Percentiles rank a stretch among this genome's conserved stretches.
These are phyloP conservation scores for Diogma glabrata DNA, from an alignment of 2,888 invertebrate species.

Conservation along the genomic window DNA sequence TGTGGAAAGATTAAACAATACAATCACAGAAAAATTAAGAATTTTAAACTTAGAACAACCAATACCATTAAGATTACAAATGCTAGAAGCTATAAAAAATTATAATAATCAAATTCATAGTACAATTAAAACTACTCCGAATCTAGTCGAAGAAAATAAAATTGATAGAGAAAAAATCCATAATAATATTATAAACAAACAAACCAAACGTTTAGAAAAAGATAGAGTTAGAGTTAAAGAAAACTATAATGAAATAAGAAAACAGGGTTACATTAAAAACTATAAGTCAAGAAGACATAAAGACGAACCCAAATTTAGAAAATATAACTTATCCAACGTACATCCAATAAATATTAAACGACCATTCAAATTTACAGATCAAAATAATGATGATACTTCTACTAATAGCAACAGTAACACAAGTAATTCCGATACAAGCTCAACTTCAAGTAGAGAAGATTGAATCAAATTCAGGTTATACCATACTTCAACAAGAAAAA, in stretches of 20 bases:
- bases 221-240: background rate
- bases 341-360: background rate
- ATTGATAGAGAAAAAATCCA: background rate
- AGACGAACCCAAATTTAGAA: background rate
- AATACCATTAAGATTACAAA: background rate
- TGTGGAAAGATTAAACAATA: constrained; percentile 2
- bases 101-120: background rate
- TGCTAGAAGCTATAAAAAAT: no score
- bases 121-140: background rate
- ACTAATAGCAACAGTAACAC: background rate
- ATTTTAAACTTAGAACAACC: background rate
- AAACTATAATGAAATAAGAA: background rate
- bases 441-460: background rate
- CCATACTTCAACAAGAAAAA: background rate
- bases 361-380: background rate
- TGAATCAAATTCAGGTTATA: background rate
- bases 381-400: no score
- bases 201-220: background rate
- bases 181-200: background rate
- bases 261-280: background rate
- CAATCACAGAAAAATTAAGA: constrained; percentile 8
- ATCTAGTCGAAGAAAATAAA: no score
- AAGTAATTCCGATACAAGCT: background rate
- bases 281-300: background rate
- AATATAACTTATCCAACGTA: background rate